These are phyloP conservation scores for Enteromius anoplus DNA, from an alignment of 2,797 vertebrate genomes.

Conservation along the genomic window DNA sequence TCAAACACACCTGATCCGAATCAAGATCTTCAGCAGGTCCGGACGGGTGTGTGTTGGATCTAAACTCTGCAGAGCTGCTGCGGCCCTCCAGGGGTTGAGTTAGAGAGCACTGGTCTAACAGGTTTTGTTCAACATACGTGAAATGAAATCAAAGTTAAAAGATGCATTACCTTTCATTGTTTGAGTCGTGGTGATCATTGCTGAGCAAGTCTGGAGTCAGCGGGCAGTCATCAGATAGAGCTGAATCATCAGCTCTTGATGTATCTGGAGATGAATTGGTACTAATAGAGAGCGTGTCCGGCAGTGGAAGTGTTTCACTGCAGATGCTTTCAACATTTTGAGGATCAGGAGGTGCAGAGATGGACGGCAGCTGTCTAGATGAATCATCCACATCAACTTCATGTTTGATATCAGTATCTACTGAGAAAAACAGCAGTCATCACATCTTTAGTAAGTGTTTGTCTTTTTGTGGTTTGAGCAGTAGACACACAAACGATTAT, in stretches of 20 bases:
- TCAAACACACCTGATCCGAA: no score
- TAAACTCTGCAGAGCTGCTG: no score
- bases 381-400: neutral
- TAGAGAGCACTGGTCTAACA: neutral
- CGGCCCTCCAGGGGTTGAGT: no score
- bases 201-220: neutral
- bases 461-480: neutral
- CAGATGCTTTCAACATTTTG: neutral
- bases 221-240: constrained; percentile 43
- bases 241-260: neutral
- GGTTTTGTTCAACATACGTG: neutral
- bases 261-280: neutral
- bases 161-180: constrained; percentile 1
- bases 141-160: neutral
- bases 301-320: neutral
- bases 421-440: neutral
- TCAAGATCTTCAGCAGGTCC: no score
- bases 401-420: neutral
- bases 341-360: neutral
- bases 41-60: no score
- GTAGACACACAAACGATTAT: neutral
- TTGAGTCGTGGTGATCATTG: neutral
- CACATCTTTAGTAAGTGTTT: neutral
- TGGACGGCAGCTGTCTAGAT: neutral
- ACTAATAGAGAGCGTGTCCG: neutral